A percentile compares a stretch with the other conserved stretches of the same genome.
These are phyloP conservation scores for Leptopilina boulardi DNA, from an alignment of 1,140 invertebrate species.

Conservation along the genomic window DNA sequence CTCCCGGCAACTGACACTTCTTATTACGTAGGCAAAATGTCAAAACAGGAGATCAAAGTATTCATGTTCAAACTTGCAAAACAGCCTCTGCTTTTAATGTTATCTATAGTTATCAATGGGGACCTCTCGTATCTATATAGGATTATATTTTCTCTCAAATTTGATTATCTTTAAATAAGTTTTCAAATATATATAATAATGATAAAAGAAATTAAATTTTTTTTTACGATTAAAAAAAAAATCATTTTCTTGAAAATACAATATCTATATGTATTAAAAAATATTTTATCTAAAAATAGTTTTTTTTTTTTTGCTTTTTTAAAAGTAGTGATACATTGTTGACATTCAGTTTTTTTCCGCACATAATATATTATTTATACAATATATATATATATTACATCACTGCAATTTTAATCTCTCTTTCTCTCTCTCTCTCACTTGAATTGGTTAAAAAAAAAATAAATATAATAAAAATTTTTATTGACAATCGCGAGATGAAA, in stretches of 20 bases:
- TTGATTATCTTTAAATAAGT: not conserved
- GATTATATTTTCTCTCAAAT: constrained; percentile 12
- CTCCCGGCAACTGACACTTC: constrained; percentile 39
- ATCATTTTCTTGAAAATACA: no score
- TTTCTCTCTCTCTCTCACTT: not conserved
- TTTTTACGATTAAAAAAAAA: no score
- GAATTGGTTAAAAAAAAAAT: not conserved
- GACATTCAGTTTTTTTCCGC: no score
- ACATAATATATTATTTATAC: no score
- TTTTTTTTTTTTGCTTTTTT: no score
- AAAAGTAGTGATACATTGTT: no score
- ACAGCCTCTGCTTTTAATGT: constrained; percentile 41
- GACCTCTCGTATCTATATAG: constrained; percentile 8
- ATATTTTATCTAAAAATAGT: no score
- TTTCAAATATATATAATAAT: not conserved
- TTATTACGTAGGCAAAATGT: constrained; percentile 41
- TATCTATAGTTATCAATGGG: constrained; percentile 43
- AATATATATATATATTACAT: no score
- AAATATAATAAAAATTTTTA: not conserved
- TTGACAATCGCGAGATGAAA: not conserved
- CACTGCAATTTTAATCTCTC: no score
- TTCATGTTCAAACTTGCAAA: constrained; percentile 49
- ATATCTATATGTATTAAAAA: no score
- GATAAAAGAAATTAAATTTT: no score
- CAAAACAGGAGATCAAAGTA: constrained; percentile 48